Conservation (phyloP, 2,888 invertebrate genomes). For the Parasteatoda lunata region DNA sequence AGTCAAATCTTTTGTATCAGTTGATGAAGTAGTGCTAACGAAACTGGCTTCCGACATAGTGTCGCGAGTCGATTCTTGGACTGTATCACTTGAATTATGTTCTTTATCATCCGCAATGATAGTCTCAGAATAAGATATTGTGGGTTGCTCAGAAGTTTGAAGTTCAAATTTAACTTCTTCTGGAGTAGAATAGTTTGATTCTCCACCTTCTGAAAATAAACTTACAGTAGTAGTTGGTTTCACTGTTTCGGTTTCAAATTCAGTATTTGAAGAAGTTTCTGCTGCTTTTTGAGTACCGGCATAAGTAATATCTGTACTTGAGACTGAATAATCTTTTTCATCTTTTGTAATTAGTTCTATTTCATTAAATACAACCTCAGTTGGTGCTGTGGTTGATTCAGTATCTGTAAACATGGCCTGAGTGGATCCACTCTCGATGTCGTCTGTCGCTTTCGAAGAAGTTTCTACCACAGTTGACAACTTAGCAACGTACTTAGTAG, state of each 20-base stretch:
- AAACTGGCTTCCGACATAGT: not conserved
- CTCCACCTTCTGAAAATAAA: not conserved
- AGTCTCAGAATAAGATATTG: no score
- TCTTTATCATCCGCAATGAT: no score
- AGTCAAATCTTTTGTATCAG: not conserved
- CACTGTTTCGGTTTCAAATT: not conserved
- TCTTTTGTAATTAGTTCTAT: not conserved
- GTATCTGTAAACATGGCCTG: not conserved
- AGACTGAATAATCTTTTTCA: not conserved
- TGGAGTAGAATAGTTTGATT: no score
- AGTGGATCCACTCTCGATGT: not conserved
- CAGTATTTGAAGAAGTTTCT: not conserved
- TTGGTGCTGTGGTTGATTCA: not conserved
- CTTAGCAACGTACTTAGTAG: conserved; percentile 18
- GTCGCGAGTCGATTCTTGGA: not conserved
- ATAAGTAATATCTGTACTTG: no score
- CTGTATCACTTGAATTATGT: not conserved
- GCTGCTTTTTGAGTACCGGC: not conserved
- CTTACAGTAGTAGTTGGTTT: not conserved
- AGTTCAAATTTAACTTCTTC: no score
- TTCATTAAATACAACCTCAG: not conserved
- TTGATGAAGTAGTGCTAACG: not conserved
- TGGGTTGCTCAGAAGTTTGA: no score
- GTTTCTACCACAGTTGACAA: not conserved
- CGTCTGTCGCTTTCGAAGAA: not conserved